Conservation (phyloP, 2,888 invertebrate genomes). For the Mythimna vitellina region DNA sequence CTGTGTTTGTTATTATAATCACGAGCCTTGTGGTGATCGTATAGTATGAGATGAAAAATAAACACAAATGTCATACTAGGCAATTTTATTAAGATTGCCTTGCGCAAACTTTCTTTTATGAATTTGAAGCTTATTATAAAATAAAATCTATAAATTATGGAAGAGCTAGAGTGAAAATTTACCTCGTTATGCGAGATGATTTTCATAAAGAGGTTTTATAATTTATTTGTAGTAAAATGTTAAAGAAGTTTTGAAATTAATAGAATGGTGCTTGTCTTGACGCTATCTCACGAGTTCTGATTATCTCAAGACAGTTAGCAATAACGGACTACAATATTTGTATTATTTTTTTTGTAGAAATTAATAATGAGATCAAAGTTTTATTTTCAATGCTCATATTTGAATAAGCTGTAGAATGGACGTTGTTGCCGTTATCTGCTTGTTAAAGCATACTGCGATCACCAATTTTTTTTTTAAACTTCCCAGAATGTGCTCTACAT, state of each 20-base stretch:
- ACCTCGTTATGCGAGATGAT: slow-evolving; percentile 9
- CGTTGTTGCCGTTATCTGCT: neutral
- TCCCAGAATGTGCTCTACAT: neutral
- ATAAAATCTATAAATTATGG: neutral
- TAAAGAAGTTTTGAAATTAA: neutral
- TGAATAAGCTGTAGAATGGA: neutral
- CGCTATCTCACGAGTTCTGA: neutral
- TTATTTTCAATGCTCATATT: neutral
- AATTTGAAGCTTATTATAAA: neutral
- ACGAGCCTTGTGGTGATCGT: neutral
- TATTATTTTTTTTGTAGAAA: neutral
- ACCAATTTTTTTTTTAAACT: neutral
- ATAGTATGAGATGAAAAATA: neutral
- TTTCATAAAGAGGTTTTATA: neutral
- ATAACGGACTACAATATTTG: too few relatives aligned
- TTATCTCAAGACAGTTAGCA: slow-evolving; percentile 4
- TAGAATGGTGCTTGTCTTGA: neutral
- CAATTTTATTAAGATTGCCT: neutral
- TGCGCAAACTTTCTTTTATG: neutral
- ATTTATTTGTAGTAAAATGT: neutral
- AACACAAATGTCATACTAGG: neutral
- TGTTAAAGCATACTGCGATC: neutral
- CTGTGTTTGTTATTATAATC: neutral
- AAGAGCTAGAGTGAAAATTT: neutral
- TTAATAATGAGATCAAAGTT: neutral